These are phyloP conservation scores for Mus caroli DNA, from an alignment of 2,797 vertebrate species.

Conservation along the genomic window DNA sequence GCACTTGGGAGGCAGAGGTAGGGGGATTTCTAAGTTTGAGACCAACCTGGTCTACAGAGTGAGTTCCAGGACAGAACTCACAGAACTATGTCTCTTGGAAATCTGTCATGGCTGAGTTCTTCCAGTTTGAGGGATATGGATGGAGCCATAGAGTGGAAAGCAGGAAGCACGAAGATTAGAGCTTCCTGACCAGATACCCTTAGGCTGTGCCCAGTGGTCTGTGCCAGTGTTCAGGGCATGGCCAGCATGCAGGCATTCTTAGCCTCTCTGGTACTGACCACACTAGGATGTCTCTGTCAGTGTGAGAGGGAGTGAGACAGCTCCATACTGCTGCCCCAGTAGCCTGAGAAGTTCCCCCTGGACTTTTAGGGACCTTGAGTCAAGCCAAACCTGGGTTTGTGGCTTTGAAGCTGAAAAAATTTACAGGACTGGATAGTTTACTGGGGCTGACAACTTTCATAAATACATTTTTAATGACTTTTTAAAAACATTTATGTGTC, in stretches of 20 bases:
- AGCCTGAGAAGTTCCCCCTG: not conserved
- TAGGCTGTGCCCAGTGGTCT: not conserved
- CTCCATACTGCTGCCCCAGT: not conserved
- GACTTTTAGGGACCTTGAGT: not conserved
- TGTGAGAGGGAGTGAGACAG: not conserved
- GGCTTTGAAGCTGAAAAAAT: not conserved
- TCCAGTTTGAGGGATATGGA: not conserved
- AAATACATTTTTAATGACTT: not conserved
- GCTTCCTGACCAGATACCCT: too few relatives aligned
- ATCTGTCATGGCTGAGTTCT: not conserved
- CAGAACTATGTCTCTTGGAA: not conserved
- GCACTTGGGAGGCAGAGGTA: too few relatives aligned
- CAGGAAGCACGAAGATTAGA: fast-evolving
- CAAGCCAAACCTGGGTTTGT: not conserved
- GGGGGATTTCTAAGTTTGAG: too few relatives aligned
- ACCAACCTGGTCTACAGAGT: too few relatives aligned
- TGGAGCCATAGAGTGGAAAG: not conserved
- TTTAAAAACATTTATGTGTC: not conserved
- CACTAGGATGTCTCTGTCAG: not conserved
- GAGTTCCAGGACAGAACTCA: too few relatives aligned
- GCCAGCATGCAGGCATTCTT: not conserved
- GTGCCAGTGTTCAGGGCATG: not conserved
- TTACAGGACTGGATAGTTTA: not conserved
- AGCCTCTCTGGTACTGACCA: not conserved
- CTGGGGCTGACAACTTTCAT: not conserved